Evolutionary conservation across 2,888 invertebrate species (phyloP), one percentile per base, ranked within the genome.

Genomic region (Hirtodrosophila duncani): DNA sequence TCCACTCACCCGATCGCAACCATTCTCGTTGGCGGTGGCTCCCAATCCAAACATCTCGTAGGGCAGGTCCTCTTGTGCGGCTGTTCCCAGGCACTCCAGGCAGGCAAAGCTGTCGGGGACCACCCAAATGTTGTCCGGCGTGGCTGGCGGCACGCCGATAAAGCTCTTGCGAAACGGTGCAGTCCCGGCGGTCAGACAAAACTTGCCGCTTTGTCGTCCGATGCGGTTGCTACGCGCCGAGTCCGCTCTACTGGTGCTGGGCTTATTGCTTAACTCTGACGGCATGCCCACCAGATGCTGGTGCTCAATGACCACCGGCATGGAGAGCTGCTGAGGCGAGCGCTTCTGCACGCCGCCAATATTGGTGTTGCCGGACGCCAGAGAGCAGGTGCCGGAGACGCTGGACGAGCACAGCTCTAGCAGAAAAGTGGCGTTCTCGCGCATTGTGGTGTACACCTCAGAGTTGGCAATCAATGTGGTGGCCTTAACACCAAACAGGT

Each of bases 381-480:
- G 21, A 9, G 16, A 14, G 2, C 43, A 17, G 1, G 41, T 6
- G 0, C 39, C 29, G 1, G 38, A 29, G 21, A 43, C 56, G 9
- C 95, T 94, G 0, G 72, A 69, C 3, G 70, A 71, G 52, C 95
- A 94, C 42, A 98, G 86, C 83, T 98, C 97, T 51, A 99, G 88
- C 7, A 99, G 87, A 84, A 98, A 99, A 86, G 96, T 91, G 0
- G 99, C 97, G 85, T 99, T 99, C 83, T 96, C 96, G 72, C 93
- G 94, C 90, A 98, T 94, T 3, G 93, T 90, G 18, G 85, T 85
- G 37, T 87, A 87, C n/a, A 87, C 84, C 55, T 87, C 87, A 0
- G 86, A 82, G 41, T 87, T 87, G 10, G 86, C 85, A 18, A 86
- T 77, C 26, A 87, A 20, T 1, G 86, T 84, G 14, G 85, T 83